Percentiles rank a stretch among this genome's conserved stretches.
Conservation (phyloP, 2,797 vertebrate species). For the Lophius americanus region DNA sequence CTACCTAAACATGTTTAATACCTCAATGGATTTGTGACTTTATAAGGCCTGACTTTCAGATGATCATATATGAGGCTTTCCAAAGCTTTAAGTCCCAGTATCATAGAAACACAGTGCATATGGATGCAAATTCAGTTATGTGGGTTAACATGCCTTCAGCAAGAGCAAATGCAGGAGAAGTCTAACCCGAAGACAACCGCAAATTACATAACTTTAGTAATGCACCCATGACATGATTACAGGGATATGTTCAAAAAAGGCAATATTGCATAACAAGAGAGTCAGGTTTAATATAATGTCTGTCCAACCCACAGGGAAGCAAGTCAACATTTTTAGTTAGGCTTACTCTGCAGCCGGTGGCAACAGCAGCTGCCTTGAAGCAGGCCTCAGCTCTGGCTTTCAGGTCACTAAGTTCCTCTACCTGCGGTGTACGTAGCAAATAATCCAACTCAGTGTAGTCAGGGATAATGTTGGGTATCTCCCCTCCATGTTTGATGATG, state of each 20-base stretch:
- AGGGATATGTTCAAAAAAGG: slow-evolving; percentile 29
- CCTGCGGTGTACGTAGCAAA: slow-evolving; percentile 85
- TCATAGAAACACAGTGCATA: too few species aligned
- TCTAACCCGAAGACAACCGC: slow-evolving; percentile 40
- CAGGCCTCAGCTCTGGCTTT: slow-evolving; percentile 87
- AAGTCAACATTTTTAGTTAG: not conserved
- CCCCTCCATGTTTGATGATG: slow-evolving; percentile 90
- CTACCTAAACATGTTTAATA: too few species aligned
- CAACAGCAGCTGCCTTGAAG: slow-evolving; percentile 88
- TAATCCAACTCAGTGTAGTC: slow-evolving; percentile 87
- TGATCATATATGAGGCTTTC: too few species aligned
- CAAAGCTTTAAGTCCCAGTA: too few species aligned
- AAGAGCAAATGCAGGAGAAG: slow-evolving; percentile 34
- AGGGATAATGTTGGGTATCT: slow-evolving; percentile 91
- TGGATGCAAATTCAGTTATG: too few species aligned
- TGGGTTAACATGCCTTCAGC: slow-evolving; percentile 27
- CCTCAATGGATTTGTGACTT: too few species aligned
- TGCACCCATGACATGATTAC: slow-evolving; percentile 36
- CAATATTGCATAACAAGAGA: slow-evolving; percentile 19
- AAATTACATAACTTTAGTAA: slow-evolving; percentile 43
- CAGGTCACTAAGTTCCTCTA: slow-evolving; percentile 83
- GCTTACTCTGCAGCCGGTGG: slow-evolving; percentile 89
- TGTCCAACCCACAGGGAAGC: not conserved
- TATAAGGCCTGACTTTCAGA: too few species aligned
- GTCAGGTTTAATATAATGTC: not conserved